Base-by-base conservation (phyloP, 2,888 invertebrate genomes). In the Perithous albicinctus region DNA sequence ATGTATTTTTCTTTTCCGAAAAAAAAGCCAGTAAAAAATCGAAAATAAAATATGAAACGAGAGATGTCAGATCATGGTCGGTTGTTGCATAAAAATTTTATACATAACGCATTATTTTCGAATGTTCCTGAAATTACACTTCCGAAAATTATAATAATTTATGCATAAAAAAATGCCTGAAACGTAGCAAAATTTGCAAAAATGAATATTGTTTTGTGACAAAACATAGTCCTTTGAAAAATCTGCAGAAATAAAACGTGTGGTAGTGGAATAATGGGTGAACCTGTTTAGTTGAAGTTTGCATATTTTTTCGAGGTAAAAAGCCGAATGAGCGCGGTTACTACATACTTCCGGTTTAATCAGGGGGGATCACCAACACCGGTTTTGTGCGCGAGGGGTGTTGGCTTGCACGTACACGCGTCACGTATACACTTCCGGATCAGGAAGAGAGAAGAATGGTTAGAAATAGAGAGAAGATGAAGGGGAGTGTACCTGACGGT, bases 261-360 rank as follows among this genome's bases (percentile, higher is more conserved):
- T 48, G 20, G 20, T 48, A 6, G 48, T 20, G 20, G 2, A 48
- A 48, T n/a, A 32, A 32, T 20, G 12, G 1, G 20, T 8, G 38
- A 32, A 29, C 23, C 41, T 18, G 46, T 72, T 59, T 66, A 20
- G 20, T 48, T 18, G 48, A n/a, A 61, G 32, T 46, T 72, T 61
- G 46, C 59, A 41, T 72, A 48, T 10, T 46, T 73, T 73, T 43
- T 15, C 41, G 8, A 15, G 12, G 20, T 18, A 20, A 15, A 10
- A 29, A 23, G 29, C 18, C 35, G 26, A 32, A 32, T 29, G 67
- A 59, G 35, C 46, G 35, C 41, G n/a, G 26, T 61, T 43, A 51
- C 20, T 23, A 12, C 32, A 35, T 43, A 70, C 63, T 77, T 70
- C 63, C 63, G 72, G n/a, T 78, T 78, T 73, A 48, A 73, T 73